phyloP scores from a whole-genome alignment of 2,113 vertebrate genomes.

The Laterallus jamaicensis region DNA sequence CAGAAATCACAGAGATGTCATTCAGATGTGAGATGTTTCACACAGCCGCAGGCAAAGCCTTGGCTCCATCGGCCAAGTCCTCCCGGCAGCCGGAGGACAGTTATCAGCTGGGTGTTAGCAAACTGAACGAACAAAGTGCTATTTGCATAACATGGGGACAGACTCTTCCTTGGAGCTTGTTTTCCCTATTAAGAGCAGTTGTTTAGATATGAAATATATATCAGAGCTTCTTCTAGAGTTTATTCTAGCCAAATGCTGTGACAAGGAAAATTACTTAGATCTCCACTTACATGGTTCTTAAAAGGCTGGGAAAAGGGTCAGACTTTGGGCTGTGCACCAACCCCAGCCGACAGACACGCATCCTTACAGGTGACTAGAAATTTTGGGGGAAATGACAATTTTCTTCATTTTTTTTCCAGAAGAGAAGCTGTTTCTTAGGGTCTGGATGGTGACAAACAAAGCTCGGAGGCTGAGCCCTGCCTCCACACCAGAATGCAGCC shows the following conservation, averaged over 20 bases:
- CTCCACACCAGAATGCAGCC: fast-evolving
- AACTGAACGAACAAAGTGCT: neutral
- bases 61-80: neutral
- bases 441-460: neutral
- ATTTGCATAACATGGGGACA: neutral
- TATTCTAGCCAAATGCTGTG: neutral
- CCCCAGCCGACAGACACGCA: fast-evolving
- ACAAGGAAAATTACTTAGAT: constrained; percentile 31
- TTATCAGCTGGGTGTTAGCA: neutral
- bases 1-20: neutral
- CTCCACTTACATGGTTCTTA: neutral
- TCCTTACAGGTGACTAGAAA: neutral
- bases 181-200: neutral
- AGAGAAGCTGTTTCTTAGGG: neutral
- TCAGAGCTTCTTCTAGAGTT: neutral
- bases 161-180: neutral
- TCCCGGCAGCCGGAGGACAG: neutral
- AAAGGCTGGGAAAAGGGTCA: neutral
- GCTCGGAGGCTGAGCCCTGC: neutral
- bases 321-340: neutral
- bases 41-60: neutral
- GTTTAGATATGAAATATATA: neutral
- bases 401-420: neutral
- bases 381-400: neutral
- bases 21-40: neutral